Conservation (phyloP, 2,797 vertebrate species). For the Schizopygopsis pylzovi region DNA sequence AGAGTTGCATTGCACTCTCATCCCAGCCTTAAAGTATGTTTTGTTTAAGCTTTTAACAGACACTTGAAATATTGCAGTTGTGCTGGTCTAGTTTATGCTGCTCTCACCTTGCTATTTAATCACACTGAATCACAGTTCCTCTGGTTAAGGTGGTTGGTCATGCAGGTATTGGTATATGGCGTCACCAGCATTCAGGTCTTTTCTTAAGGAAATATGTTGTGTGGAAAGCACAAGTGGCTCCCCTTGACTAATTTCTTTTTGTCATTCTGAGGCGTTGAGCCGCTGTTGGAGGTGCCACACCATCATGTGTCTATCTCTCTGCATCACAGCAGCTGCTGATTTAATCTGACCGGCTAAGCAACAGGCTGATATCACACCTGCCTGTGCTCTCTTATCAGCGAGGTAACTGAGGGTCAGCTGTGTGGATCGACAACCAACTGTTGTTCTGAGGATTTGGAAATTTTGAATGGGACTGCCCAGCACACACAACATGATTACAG, state of each 20-base stretch:
- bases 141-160: neutral
- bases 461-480: conserved; percentile 19
- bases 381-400: conserved; percentile 36
- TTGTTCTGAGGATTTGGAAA: neutral
- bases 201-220: conserved; percentile 8
- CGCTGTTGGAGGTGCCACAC: neutral
- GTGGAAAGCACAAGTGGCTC: conserved; percentile 12
- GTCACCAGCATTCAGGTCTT: neutral
- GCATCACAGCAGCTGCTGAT: neutral
- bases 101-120: neutral
- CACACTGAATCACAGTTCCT: neutral
- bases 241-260: conserved; percentile 21
- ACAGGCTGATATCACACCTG: neutral
- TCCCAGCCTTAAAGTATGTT: neutral
- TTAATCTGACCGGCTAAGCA: conserved; percentile 19
- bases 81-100: neutral
- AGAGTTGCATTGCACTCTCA: neutral
- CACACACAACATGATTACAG: neutral
- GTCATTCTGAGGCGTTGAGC: neutral
- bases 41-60: neutral
- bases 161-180: neutral
- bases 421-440: neutral
- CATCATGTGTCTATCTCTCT: neutral
- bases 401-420: neutral
- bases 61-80: neutral